phyloP scores from a whole-genome alignment of 2,113 vertebrate genomes.

The Ammodytes dubius region DNA sequence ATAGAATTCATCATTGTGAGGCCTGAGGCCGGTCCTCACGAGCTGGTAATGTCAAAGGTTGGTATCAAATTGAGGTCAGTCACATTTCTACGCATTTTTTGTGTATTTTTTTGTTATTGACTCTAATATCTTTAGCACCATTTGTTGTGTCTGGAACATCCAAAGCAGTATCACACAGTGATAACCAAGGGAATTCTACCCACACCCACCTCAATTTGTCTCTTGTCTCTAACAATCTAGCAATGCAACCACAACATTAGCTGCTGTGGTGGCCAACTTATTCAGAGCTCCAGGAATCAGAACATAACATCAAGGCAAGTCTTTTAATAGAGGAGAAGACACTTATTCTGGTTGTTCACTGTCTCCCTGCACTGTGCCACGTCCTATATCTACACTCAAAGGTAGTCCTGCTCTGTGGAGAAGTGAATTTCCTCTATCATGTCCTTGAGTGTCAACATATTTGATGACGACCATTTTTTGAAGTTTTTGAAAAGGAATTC shows the following conservation, averaged over 20 bases:
- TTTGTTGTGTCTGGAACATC: conserved; percentile 8
- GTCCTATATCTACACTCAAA: neutral
- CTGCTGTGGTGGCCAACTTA: neutral
- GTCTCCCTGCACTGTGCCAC: neutral
- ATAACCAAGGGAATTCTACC: conserved; percentile 6
- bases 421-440: neutral
- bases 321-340: neutral
- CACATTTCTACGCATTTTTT: neutral
- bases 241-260: conserved; percentile 23
- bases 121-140: neutral
- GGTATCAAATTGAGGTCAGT: conserved; percentile 21
- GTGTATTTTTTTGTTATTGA: neutral
- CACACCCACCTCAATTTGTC: conserved; percentile 45
- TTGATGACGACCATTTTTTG: conserved; percentile 13
- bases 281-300: conserved; percentile 12
- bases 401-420: neutral
- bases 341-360: neutral
- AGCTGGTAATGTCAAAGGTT: conserved; percentile 21
- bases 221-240: conserved; percentile 23
- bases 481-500: conserved; percentile 31
- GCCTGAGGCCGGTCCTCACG: neutral
- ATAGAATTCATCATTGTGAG: conserved; percentile 20
- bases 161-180: conserved; percentile 6
- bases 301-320: neutral
- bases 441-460: neutral